These are phyloP conservation scores for Chelon labrosus DNA, from an alignment of 2,797 vertebrate species.

Conservation along the genomic window DNA sequence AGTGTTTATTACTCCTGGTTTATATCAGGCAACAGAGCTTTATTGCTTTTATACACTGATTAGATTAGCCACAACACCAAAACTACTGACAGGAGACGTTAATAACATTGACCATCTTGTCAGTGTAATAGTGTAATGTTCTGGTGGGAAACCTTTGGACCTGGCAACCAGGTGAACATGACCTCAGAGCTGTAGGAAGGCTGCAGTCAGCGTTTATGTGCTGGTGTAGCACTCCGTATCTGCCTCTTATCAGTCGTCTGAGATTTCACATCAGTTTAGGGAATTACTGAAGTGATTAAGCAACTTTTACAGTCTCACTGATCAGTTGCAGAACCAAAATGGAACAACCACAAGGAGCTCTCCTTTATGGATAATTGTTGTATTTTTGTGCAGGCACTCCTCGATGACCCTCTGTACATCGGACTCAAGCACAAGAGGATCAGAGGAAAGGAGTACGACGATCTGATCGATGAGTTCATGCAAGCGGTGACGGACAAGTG, in stretches of 20 bases:
- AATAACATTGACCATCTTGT: no score
- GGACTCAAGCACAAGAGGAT: constrained; percentile 96
- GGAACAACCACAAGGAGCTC: not conserved
- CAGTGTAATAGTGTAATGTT: no score
- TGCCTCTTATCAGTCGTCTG: constrained; percentile 19
- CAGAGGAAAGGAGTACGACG: constrained; percentile 94
- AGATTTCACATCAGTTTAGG: not conserved
- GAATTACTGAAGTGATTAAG: not conserved
- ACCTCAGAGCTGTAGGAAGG: not conserved
- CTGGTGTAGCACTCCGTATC: not conserved
- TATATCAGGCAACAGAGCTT: no score
- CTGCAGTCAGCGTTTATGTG: constrained; percentile 12
- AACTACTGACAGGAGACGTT: no score
- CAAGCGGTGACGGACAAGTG: constrained; percentile 96
- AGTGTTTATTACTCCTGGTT: no score
- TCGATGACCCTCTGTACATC: constrained; percentile 95
- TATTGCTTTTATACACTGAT: no score
- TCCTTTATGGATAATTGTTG: not conserved
- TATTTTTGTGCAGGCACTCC: constrained; percentile 88
- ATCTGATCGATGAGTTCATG: constrained; percentile 98
- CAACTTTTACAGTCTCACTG: not conserved
- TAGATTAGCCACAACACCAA: no score
- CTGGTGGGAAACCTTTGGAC: no score
- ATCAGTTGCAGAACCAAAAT: no score
- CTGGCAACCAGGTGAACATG: constrained; percentile 90